A percentile compares a stretch with the other conserved stretches of the same genome.
phyloP scores from a whole-genome alignment of 2,888 invertebrate genomes.

The Hipparchia semele region DNA sequence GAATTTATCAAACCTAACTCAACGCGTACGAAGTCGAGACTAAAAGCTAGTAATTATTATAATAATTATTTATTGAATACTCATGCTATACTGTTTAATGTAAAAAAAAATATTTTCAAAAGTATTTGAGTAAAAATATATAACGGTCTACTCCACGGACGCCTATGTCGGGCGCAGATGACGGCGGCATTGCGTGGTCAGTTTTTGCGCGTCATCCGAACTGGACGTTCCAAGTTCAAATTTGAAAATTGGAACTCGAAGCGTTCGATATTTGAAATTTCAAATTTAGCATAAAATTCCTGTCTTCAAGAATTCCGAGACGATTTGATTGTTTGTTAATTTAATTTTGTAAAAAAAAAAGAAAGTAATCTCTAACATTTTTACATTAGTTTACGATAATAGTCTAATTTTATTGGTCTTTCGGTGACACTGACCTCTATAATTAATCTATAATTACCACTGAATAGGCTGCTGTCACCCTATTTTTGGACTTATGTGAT shows the following conservation, averaged over 20 bases:
- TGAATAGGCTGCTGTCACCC: too few species aligned
- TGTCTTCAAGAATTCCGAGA: slow-evolving; percentile 48
- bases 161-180: slow-evolving; percentile 64
- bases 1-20: too few species aligned
- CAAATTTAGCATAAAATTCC: slow-evolving; percentile 70
- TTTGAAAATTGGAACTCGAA: slow-evolving; percentile 80
- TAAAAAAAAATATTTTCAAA: not conserved
- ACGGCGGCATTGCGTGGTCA: slow-evolving; percentile 77
- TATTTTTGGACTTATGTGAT: too few species aligned
- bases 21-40: too few species aligned
- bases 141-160: slow-evolving; percentile 49
- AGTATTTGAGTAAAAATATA: slow-evolving; percentile 32
- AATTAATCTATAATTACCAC: too few species aligned
- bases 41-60: too few species aligned
- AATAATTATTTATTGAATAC: too few species aligned
- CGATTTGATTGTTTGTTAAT: slow-evolving; percentile 47
- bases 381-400: slow-evolving; percentile 7
- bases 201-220: slow-evolving; percentile 80
- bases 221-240: slow-evolving; percentile 83
- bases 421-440: not conserved
- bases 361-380: slow-evolving; percentile 33
- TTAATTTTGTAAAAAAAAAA: slow-evolving; percentile 45
- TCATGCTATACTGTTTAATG: not conserved
- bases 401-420: not conserved
- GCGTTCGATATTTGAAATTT: slow-evolving; percentile 78